Conservation (phyloP, 2,888 invertebrate species). For the Gastrophysa polygoni region DNA sequence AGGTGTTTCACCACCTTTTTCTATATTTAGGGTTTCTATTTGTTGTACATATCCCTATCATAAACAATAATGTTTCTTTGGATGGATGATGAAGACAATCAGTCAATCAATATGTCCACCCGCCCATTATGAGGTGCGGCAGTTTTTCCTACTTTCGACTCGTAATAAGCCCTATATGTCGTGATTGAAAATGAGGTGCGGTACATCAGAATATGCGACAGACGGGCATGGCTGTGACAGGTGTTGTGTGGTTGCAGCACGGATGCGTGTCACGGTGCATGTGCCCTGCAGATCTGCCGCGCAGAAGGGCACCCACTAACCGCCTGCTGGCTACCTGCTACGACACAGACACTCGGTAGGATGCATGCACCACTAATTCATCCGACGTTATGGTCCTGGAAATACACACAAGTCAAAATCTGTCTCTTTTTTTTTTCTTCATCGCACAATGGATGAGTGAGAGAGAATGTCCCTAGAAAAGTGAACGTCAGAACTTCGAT, state of each 20-base stretch:
- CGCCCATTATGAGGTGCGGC: too few species aligned
- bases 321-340: constrained; percentile 55
- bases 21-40: too few species aligned
- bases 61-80: too few species aligned
- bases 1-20: too few species aligned
- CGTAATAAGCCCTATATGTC: background rate
- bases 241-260: constrained; percentile 78
- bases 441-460: too few species aligned
- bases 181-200: background rate
- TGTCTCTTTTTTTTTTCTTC: too few species aligned
- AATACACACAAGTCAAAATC: background rate
- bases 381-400: constrained; percentile 14
- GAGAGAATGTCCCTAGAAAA: too few species aligned
- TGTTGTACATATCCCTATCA: too few species aligned
- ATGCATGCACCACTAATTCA: constrained; percentile 52
- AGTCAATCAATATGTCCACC: too few species aligned
- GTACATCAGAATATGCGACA: constrained; percentile 21
- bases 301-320: constrained; percentile 56
- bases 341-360: constrained; percentile 56
- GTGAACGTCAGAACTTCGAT: too few species aligned
- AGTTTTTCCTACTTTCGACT: too few species aligned
- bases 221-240: constrained; percentile 54
- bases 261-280: constrained; percentile 90
- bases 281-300: constrained; percentile 66
- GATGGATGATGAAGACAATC: too few species aligned